phyloP scores from a whole-genome alignment of 2,113 vertebrate genomes.

The Callorhinus ursinus region DNA sequence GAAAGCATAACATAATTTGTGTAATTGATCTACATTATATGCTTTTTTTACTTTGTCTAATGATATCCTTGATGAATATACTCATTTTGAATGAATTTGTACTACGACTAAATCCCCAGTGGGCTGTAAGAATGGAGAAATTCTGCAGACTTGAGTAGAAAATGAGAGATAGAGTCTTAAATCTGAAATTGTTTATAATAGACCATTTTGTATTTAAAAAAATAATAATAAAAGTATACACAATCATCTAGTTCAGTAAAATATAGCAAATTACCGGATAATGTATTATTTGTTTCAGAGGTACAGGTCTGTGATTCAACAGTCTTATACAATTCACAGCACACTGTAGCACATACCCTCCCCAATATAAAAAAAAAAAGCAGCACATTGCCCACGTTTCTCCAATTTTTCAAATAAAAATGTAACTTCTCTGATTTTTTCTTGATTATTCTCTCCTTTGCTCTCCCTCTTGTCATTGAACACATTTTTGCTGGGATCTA shows the following conservation, averaged over 20 bases:
- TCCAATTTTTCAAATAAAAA: constrained; percentile 56
- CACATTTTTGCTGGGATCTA: constrained; percentile 26
- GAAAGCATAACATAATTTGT: not conserved
- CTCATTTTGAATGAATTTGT: not conserved
- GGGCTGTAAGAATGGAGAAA: not conserved
- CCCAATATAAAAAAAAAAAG: too few relatives aligned
- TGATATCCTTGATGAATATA: not conserved
- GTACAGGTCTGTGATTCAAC: too few relatives aligned
- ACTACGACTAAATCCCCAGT: not conserved
- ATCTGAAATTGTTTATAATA: not conserved
- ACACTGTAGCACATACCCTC: too few relatives aligned
- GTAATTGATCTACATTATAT: not conserved
- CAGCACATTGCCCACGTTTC: not conserved
- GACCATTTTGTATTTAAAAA: not conserved
- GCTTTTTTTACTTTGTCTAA: not conserved
- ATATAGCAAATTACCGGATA: not conserved
- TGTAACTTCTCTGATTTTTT: not conserved
- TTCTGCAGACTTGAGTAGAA: not conserved
- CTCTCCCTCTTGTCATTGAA: not conserved
- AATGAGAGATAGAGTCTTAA: not conserved
- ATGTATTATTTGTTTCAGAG: too few relatives aligned
- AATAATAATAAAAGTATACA: not conserved
- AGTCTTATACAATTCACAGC: too few relatives aligned
- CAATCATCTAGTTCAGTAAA: not conserved
- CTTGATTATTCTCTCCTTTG: not conserved